These are phyloP conservation scores for Malurus leucopterus DNA, from an alignment of 2,797 vertebrate species.

Conservation along the genomic window DNA sequence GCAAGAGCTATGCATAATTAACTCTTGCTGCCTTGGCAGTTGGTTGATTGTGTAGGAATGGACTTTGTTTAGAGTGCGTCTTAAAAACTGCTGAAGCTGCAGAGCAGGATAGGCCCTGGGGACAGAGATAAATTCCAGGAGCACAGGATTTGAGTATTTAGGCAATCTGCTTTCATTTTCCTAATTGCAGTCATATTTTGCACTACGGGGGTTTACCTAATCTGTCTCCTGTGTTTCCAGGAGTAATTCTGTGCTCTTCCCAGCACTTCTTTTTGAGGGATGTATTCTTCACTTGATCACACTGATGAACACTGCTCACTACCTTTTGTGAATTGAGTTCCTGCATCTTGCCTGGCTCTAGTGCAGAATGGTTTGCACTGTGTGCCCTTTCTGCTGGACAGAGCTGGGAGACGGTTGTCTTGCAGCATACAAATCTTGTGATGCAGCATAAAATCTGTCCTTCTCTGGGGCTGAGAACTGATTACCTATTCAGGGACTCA, in stretches of 20 bases:
- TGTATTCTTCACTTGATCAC: accelerated
- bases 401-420: neutral
- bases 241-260: neutral
- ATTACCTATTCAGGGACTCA: neutral
- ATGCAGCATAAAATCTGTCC: neutral
- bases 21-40: conserved; percentile 1
- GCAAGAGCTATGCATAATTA: neutral
- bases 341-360: neutral
- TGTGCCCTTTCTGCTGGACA: neutral
- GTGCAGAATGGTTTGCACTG: neutral
- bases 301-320: neutral
- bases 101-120: neutral
- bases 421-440: neutral
- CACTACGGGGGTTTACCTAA: neutral
- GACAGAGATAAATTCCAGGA: conserved; percentile 6
- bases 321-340: neutral
- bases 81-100: neutral
- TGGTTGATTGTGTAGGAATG: neutral
- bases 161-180: conserved; percentile 19
- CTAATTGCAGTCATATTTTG: conserved; percentile 2
- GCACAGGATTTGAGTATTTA: neutral
- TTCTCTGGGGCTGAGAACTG: neutral
- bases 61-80: neutral
- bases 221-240: neutral
- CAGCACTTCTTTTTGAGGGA: neutral